Evolutionary conservation across 2,113 vertebrate genomes (phyloP).

Genomic region (Trachemys scripta): DNA sequence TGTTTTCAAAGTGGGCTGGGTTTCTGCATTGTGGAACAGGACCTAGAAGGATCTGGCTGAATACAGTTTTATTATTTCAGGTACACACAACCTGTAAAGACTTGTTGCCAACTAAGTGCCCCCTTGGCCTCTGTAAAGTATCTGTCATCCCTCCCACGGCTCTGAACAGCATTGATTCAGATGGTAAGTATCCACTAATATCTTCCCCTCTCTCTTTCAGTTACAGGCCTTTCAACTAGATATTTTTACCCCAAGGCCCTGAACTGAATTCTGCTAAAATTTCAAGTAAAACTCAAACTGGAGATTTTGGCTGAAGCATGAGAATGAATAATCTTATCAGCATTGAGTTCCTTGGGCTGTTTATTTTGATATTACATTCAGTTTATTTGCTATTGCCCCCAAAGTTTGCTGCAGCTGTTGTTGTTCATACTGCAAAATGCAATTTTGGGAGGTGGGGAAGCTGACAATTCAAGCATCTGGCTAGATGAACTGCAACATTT

Average conservation of each 20-base stretch:
- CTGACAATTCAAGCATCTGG: neutral
- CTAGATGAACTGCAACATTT: conserved; percentile 27
- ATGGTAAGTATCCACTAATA: conserved; percentile 83
- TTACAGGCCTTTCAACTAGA: neutral
- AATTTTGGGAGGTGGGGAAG: neutral
- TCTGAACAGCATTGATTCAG: conserved; percentile 98
- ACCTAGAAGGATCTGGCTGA: neutral
- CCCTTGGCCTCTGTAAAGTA: conserved; percentile 96
- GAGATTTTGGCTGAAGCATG: neutral
- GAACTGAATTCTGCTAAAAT: neutral
- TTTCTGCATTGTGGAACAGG: neutral
- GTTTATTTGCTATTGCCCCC: neutral
- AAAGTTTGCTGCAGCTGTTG: conserved; percentile 1
- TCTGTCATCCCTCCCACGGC: conserved; percentile 97
- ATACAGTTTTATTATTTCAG: conserved; percentile 73
- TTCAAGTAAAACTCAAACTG: neutral
- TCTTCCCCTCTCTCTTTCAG: neutral
- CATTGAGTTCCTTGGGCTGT: neutral
- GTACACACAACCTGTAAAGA: conserved; percentile 95
- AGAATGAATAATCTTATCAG: neutral
- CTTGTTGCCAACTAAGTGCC: conserved; percentile 91
- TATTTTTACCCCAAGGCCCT: neutral
- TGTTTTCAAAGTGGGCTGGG: neutral
- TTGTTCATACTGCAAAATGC: conserved; percentile 8
- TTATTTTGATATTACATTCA: conserved; percentile 1